Evolutionary conservation across 1,140 invertebrate genomes (phyloP), one percentile per base, ranked within the genome.

Genomic region (Drosophila baimaii): DNA sequence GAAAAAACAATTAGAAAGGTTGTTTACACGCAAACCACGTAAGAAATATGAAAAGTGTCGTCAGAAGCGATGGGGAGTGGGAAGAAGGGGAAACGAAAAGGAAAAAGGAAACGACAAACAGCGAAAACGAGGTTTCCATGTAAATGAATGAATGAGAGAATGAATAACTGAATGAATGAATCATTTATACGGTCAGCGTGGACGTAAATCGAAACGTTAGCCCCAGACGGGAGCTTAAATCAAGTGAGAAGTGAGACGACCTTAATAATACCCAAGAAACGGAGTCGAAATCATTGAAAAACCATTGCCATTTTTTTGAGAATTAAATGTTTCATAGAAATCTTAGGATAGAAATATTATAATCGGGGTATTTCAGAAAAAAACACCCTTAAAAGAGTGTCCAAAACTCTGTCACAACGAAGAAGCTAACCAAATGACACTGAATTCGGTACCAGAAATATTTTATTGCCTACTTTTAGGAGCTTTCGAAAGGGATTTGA

Each of bases 21-120:
- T 85, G 65, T 85, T 85, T 85, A 82, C 82, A 85, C 81, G 81
- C 81, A 86, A 85, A 65, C 64, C 78, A 58, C 59, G 55, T 80
- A 80, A 80, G 74, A 77, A 63, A 72, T 66, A 77, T 57, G 55
- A 39, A 77, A 76, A 68, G 41, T 71, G 68, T 71, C 65, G 65
- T 68, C 68, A 39, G 25, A 29, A 21, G 37, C 25, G n/a, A 47
- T 21, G 49, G 29, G 3, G 49, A 21, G 49, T 33, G 29, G 64
- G 64, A 19, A 19, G 47, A 33, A 63, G n/a, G 64, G 17, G 12
- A 54, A 31, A 43, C 13, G 51, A 31, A 56, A 55, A 49, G 71
- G 59, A 37, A 31, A 55, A 55, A 35, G 71, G 59, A 51, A 74
- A 74, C 33, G 58, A 55, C 27, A 56, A 74, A 49, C 51, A 64